phyloP scores from a whole-genome alignment of 2,888 invertebrate species.

The Sinotaia quadrata region DNA sequence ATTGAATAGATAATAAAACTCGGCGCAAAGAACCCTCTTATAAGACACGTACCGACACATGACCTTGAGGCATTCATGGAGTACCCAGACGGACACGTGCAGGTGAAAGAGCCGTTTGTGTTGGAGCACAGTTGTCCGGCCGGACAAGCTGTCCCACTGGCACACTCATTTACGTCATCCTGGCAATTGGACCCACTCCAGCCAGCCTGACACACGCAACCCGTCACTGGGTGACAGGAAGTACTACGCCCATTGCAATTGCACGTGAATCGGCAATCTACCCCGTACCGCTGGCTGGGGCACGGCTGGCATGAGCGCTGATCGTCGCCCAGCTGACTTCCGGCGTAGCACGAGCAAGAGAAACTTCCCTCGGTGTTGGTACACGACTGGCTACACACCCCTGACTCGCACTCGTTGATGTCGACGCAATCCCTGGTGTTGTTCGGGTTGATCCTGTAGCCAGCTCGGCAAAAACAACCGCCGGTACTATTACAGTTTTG shows the following conservation, averaged over 20 bases:
- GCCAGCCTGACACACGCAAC: slow-evolving; percentile 39
- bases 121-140: slow-evolving; percentile 27
- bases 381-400: slow-evolving; percentile 21
- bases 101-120: slow-evolving; percentile 32
- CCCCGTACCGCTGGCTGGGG: slow-evolving; percentile 27
- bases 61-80: not conserved
- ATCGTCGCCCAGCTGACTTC: slow-evolving; percentile 24
- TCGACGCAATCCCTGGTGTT: slow-evolving; percentile 13
- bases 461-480: slow-evolving; percentile 10
- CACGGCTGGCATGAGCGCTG: slow-evolving; percentile 19
- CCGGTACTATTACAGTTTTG: too few species aligned
- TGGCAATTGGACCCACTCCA: slow-evolving; percentile 41
- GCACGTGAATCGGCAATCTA: slow-evolving; percentile 33
- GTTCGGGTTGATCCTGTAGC: not conserved
- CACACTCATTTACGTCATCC: slow-evolving; percentile 42
- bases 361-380: slow-evolving; percentile 28
- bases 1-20: too few species aligned
- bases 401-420: slow-evolving; percentile 26
- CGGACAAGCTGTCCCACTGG: slow-evolving; percentile 15
- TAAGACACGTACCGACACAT: not conserved
- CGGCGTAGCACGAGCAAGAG: slow-evolving; percentile 26
- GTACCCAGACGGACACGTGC: slow-evolving; percentile 32
- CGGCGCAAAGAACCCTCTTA: not conserved
- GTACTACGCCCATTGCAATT: slow-evolving; percentile 26
- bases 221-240: slow-evolving; percentile 33